These are phyloP conservation scores for Lomographa bimaculata DNA, from an alignment of 2,888 invertebrate genomes.

Conservation along the genomic window DNA sequence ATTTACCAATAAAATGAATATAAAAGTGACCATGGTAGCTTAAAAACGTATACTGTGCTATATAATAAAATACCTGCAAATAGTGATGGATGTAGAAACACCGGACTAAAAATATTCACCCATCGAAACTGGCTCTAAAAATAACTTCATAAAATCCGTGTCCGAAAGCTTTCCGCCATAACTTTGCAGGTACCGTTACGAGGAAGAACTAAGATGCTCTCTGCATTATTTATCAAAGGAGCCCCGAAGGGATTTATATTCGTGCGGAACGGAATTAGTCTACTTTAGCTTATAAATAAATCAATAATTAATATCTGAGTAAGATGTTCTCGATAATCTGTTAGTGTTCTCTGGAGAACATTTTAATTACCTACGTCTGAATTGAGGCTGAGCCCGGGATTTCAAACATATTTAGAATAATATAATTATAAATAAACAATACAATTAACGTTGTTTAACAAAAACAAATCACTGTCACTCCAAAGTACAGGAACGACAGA, in stretches of 20 bases:
- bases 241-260: conserved; percentile 23
- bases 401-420: too few species aligned
- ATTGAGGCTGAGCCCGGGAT: too few species aligned
- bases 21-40: too few species aligned
- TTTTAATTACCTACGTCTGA: too few species aligned
- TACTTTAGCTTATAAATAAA: conserved; percentile 20
- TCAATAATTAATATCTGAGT: conserved; percentile 14
- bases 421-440: too few species aligned
- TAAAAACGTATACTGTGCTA: too few species aligned
- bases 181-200: conserved; percentile 18
- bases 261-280: conserved; percentile 21
- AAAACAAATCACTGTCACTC: conserved; percentile 3
- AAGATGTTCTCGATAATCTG: background rate
- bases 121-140: conserved; percentile 6
- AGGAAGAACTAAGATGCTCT: conserved; percentile 17
- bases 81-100: too few species aligned
- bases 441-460: background rate
- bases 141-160: conserved; percentile 13
- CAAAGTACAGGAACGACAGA: background rate
- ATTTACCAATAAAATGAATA: too few species aligned
- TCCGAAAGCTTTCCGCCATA: conserved; percentile 21
- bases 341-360: too few species aligned
- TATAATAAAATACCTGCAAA: too few species aligned
- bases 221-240: conserved; percentile 32
- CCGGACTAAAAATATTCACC: too few species aligned